These are phyloP conservation scores for Harpagus bidentatus DNA, from an alignment of 2,113 vertebrate species.

Conservation along the genomic window DNA sequence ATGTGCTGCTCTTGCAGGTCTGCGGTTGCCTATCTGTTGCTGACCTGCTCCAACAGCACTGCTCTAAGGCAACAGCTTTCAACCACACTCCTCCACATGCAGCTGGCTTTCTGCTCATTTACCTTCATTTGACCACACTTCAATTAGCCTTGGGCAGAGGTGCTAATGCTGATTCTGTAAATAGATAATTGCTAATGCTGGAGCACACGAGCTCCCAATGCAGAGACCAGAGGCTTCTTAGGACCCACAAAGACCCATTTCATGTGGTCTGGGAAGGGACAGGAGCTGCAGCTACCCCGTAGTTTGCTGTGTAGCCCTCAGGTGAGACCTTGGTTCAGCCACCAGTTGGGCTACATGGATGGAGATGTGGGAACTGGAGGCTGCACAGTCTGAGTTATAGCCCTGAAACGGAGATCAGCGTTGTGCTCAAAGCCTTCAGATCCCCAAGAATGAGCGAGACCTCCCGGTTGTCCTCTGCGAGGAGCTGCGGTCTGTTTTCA, in stretches of 20 bases:
- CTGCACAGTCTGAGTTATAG: background rate
- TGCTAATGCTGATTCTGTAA: background rate
- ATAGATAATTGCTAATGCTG: background rate
- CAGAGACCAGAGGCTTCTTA: background rate
- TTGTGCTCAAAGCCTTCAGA: background rate
- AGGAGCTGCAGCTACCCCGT: background rate
- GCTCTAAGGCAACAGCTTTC: background rate
- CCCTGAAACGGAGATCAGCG: accelerated
- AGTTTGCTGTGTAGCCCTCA: background rate
- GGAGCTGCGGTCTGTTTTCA: background rate
- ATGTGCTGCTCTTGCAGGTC: background rate
- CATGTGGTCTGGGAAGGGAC: background rate
- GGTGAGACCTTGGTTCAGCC: background rate
- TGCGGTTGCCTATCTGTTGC: background rate
- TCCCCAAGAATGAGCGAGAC: accelerated
- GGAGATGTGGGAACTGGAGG: background rate
- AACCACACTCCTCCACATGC: accelerated
- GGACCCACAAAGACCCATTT: background rate
- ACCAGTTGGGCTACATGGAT: accelerated
- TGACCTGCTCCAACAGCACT: background rate
- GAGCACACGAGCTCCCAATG: background rate
- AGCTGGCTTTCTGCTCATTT: background rate
- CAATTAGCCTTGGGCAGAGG: background rate
- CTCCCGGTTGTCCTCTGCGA: accelerated
- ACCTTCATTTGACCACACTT: accelerated